A percentile compares a stretch with the other conserved stretches of the same genome.
phyloP scores from a whole-genome alignment of 2,888 invertebrate genomes.

The Drosophila prostipennis region DNA sequence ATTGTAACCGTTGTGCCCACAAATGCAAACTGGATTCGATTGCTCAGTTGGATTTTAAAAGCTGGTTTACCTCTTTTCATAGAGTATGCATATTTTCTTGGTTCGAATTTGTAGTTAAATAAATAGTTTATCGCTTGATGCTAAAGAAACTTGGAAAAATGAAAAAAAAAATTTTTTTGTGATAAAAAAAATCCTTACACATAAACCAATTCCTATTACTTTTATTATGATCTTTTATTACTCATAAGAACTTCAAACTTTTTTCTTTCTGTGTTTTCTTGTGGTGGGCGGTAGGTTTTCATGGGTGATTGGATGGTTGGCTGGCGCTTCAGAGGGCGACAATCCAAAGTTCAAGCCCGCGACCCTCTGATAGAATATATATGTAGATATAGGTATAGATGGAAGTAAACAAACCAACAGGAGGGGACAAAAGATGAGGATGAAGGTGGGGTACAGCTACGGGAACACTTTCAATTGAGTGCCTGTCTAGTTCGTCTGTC shows the following conservation, averaged over 20 bases:
- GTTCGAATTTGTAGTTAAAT: too few species aligned
- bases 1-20: too few species aligned
- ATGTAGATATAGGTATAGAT: neutral
- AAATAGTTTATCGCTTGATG: too few species aligned
- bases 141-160: too few species aligned
- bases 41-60: too few species aligned
- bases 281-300: neutral
- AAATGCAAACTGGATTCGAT: too few species aligned
- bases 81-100: too few species aligned
- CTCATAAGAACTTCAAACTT: neutral
- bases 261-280: neutral
- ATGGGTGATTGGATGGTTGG: neutral
- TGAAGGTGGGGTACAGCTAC: neutral
- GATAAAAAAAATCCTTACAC: too few species aligned
- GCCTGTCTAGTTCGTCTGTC: conserved; percentile 3
- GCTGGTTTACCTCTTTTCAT: too few species aligned
- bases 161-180: too few species aligned
- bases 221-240: too few species aligned
- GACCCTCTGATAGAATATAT: neutral
- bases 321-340: neutral
- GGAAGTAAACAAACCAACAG: neutral
- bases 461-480: conserved; percentile 6
- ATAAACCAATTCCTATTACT: too few species aligned
- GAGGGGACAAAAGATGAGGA: neutral
- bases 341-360: conserved; percentile 2